These are phyloP conservation scores for Chrysemys picta DNA, from an alignment of 2,113 vertebrate genomes.

Conservation along the genomic window DNA sequence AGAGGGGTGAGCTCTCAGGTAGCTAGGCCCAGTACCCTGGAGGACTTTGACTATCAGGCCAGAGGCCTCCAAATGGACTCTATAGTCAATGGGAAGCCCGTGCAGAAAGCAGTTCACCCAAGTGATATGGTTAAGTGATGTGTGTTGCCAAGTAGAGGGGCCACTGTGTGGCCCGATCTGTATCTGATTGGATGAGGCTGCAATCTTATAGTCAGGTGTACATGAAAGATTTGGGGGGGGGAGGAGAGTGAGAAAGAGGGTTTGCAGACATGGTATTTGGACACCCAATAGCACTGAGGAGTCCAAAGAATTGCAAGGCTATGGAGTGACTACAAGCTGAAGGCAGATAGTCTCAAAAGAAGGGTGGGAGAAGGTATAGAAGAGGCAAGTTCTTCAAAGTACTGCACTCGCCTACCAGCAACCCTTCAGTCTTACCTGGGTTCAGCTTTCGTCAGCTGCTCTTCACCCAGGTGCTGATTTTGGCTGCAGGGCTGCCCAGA, in stretches of 20 bases:
- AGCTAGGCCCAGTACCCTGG: too few relatives aligned
- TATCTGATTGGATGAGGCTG: background rate
- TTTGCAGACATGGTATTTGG: background rate
- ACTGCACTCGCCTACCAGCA: rapidly evolving
- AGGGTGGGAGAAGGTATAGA: background rate
- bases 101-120: too few relatives aligned
- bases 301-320: background rate
- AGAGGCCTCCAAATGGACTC: background rate
- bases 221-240: too few relatives aligned
- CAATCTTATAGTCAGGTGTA: background rate
- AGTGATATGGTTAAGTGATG: background rate
- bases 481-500: too few relatives aligned
- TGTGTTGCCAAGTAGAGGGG: rapidly evolving
- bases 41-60: background rate
- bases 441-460: background rate
- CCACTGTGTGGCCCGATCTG: background rate
- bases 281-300: background rate
- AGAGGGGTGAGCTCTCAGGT: background rate
- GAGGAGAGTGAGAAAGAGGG: too few relatives aligned
- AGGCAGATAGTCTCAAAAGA: too few relatives aligned
- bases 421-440: background rate
- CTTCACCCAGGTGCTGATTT: too few relatives aligned
- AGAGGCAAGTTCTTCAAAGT: background rate
- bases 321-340: too few relatives aligned
- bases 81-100: too few relatives aligned